These are phyloP conservation scores for Periparus ater DNA, from an alignment of 2,797 vertebrate genomes.

Conservation along the genomic window DNA sequence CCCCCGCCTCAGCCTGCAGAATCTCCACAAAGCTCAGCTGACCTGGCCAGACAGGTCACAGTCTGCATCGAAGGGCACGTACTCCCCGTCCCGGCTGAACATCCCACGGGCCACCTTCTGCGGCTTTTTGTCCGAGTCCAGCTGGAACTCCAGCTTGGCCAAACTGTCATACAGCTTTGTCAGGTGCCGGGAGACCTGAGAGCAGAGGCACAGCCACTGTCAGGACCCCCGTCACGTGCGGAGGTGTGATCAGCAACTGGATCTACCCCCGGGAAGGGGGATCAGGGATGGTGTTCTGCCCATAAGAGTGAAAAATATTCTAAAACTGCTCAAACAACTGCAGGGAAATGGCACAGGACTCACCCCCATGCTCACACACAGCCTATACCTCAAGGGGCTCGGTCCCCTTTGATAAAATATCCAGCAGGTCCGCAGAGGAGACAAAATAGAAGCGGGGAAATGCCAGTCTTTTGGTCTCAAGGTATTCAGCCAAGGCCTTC, in stretches of 20 bases:
- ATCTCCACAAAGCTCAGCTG: not conserved
- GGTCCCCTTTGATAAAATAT: slow-evolving; percentile 77
- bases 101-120: slow-evolving; percentile 68
- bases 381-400: slow-evolving; percentile 73
- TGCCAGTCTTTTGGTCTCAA: slow-evolving; percentile 76
- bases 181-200: slow-evolving; percentile 75
- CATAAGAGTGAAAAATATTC: not conserved
- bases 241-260: too few species aligned
- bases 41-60: slow-evolving; percentile 78
- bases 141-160: slow-evolving; percentile 71
- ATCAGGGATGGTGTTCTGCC: not conserved
- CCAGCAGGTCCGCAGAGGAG: slow-evolving; percentile 78
- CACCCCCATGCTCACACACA: not conserved
- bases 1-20: rapidly evolving
- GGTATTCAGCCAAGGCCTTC: slow-evolving; percentile 77
- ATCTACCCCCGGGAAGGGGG: rapidly evolving
- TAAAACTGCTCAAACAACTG: not conserved
- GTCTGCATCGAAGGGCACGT: slow-evolving; percentile 50
- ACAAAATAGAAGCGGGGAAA: slow-evolving; percentile 81
- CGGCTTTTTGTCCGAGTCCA: not conserved
- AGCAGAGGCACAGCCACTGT: not conserved
- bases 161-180: slow-evolving; percentile 76
- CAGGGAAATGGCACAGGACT: not conserved
- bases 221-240: rapidly evolving
- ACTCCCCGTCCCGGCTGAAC: slow-evolving; percentile 76